Evolutionary conservation across 2,797 vertebrate species (phyloP), one percentile per base, ranked within the genome.

Genomic region (Syngnathus rostellatus): DNA sequence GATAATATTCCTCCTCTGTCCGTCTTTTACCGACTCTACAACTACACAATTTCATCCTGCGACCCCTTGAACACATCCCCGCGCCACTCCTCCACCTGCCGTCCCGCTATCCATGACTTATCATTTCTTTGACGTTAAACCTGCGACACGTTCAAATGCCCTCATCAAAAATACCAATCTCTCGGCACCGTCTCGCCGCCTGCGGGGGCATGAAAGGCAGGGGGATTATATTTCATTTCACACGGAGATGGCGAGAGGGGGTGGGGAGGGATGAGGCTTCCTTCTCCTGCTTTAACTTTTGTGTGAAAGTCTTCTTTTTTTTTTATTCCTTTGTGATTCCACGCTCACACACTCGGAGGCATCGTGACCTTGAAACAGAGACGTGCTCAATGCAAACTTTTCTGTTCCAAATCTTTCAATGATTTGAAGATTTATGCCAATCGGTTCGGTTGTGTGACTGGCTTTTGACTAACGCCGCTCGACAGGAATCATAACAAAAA

Each of bases 91-190:
- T 68, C 71, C 43, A 72, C 74, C 54, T 55, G 50, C 66, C 50
- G 25, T 57, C 0, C 6, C 73, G 74, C 72, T 62, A 63, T 70
- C 77, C 74, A 78, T 69, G 75, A 78, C 70, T 78, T 71, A 54
- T 69, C 77, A 77, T 83, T 78, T 72, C 77, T 82, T 84, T 82
- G 68, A 81, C 80, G 75, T 74, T 59, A 77, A 85, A 76, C 68
- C 76, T 68, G 65, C 68, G 74, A 82, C 72, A 72, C 79, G 83
- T 86, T 86, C 63, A 85, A 86, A 82, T 38, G 65, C 73, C 63
- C 73, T 80, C 75, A 84, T 88, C 84, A 81, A 73, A 57, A 86
- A 81, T 81, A 65, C 66, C 72, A 80, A 85, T 88, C 84, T 86
- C 79, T 75, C 78, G 71, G 70, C 1, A 65, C 79, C 51, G 69